phyloP scores from a whole-genome alignment of 2,888 invertebrate genomes.

The Lithodes maja region DNA sequence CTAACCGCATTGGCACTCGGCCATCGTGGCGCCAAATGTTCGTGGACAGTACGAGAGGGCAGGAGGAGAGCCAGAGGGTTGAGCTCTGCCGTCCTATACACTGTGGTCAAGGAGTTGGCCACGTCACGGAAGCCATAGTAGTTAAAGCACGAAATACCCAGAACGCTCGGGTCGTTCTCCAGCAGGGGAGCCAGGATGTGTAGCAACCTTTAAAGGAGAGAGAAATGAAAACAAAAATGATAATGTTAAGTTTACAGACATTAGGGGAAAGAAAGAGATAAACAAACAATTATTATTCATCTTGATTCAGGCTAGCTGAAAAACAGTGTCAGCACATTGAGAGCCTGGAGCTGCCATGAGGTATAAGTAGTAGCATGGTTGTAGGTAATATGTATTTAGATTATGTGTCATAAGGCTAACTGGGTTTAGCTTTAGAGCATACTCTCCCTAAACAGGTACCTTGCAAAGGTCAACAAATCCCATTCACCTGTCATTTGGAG shows the following conservation, averaged over 20 bases:
- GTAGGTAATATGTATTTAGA: no score
- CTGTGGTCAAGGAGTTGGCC: slow-evolving; percentile 53
- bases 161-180: slow-evolving; percentile 52
- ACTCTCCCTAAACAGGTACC: no score
- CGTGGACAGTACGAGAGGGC: slow-evolving; percentile 38
- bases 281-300: neutral
- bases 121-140: slow-evolving; percentile 59
- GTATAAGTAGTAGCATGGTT: no score
- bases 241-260: neutral
- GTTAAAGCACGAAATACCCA: slow-evolving; percentile 64
- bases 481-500: no score
- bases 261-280: neutral
- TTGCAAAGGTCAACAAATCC: no score
- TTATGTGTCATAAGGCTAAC: no score
- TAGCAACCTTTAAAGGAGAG: slow-evolving; percentile 47
- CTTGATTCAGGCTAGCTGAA: neutral
- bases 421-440: no score
- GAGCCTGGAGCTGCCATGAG: no score
- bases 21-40: slow-evolving; percentile 60
- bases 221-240: no score
- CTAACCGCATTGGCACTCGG: slow-evolving; percentile 45
- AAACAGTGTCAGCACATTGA: neutral
- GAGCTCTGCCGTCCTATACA: slow-evolving; percentile 57
- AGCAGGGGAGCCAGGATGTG: slow-evolving; percentile 48
- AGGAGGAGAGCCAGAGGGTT: slow-evolving; percentile 51